Evolutionary conservation across 2,113 vertebrate genomes (phyloP).

Genomic region (Anseranas semipalmata): DNA sequence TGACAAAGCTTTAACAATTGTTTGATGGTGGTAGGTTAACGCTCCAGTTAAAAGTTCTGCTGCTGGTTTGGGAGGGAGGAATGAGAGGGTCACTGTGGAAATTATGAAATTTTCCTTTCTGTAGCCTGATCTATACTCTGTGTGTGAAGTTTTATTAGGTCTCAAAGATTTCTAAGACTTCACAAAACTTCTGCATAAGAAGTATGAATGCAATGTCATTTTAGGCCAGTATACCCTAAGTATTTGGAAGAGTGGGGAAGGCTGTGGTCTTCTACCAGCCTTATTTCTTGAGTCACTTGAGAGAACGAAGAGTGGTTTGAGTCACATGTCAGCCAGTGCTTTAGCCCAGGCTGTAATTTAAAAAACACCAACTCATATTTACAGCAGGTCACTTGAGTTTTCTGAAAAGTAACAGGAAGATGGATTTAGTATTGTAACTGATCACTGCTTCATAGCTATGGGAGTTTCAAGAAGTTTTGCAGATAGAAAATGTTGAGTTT

Average conservation of each 20-base stretch:
- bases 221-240: neutral
- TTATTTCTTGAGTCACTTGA: neutral
- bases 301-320: neutral
- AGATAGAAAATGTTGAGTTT: neutral
- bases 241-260: neutral
- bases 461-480: neutral
- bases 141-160: neutral
- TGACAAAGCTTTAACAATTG: neutral
- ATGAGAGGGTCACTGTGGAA: neutral
- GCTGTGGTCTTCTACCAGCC: neutral
- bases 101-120: neutral
- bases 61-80: neutral
- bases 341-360: neutral
- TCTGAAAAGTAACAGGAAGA: neutral
- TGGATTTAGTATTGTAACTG: neutral
- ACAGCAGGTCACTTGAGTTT: neutral
- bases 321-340: neutral
- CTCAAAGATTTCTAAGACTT: neutral
- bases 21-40: accelerated
- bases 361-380: neutral
- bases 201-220: neutral
- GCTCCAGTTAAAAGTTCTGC: accelerated
- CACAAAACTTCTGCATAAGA: neutral
- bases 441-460: neutral
- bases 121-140: neutral